A percentile compares a stretch with the other conserved stretches of the same genome.
Evolutionary conservation across 1,140 invertebrate species (phyloP).

Genomic region (Halyomorpha halys): DNA sequence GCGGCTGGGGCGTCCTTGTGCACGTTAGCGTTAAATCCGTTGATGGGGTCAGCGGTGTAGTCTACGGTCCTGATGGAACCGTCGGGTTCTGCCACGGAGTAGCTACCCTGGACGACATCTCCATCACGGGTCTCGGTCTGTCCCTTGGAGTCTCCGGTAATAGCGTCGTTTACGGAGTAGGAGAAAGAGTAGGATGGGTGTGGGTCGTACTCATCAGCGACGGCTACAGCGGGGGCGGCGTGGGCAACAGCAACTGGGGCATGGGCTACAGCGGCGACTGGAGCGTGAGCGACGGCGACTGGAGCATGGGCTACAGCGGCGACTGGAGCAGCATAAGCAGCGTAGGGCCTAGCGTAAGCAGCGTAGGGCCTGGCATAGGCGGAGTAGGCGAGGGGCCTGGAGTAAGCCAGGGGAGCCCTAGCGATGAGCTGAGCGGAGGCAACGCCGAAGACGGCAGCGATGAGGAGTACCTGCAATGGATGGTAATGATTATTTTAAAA

Average conservation of each 20-base stretch:
- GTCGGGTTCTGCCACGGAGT: conserved; percentile 38
- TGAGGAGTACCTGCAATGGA: no score
- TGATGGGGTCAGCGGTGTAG: conserved; percentile 16
- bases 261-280: neutral
- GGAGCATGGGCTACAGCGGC: neutral
- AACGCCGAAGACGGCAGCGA: neutral
- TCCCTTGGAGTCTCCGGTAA: conserved; percentile 30
- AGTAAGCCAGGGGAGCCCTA: conserved; percentile 8
- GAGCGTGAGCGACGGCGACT: conserved; percentile 13
- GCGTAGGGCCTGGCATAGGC: neutral
- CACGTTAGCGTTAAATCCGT: conserved; percentile 35
- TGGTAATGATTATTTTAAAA: no score
- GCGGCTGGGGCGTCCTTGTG: conserved; percentile 25
- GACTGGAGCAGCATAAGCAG: neutral
- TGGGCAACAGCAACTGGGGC: conserved; percentile 10
- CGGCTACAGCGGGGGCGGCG: conserved; percentile 3
- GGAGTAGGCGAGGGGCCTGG: neutral
- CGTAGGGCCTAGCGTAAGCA: neutral
- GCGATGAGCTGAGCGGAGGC: neutral
- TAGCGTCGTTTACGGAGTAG: conserved; percentile 34
- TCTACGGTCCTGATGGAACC: conserved; percentile 35
- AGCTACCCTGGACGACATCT: conserved; percentile 24
- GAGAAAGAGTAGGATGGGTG: conserved; percentile 33
- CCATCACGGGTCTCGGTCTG: conserved; percentile 22
- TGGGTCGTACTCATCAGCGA: conserved; percentile 17